Conservation (phyloP, 2,797 vertebrate genomes). For the Tenualosa thibaudeaui region DNA sequence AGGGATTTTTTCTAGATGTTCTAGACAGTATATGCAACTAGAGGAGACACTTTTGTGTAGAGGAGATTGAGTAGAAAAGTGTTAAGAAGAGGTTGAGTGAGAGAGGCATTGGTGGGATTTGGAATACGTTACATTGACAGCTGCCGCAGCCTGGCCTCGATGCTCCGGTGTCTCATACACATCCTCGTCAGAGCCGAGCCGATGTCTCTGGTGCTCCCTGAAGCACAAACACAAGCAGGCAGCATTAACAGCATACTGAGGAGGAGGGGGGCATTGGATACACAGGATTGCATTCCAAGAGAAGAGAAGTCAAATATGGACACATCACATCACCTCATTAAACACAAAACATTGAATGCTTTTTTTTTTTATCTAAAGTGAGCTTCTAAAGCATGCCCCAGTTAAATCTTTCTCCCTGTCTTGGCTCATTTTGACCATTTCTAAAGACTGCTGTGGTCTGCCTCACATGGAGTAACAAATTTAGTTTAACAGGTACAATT, state of each 20-base stretch:
- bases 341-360: not conserved
- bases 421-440: not conserved
- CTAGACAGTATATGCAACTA: too few relatives aligned
- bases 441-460: not conserved
- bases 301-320: not conserved
- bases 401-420: not conserved
- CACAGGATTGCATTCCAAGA: too few relatives aligned
- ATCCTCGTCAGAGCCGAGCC: constrained; percentile 82
- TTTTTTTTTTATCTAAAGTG: not conserved
- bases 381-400: not conserved
- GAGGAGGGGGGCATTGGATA: too few relatives aligned
- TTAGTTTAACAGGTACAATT: not conserved
- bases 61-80: too few relatives aligned
- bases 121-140: constrained; percentile 74
- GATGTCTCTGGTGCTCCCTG: constrained; percentile 83
- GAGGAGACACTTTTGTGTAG: too few relatives aligned
- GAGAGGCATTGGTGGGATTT: not conserved
- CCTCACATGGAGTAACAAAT: not conserved
- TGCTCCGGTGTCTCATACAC: constrained; percentile 84
- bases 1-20: too few relatives aligned
- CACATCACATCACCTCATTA: not conserved
- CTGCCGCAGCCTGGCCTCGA: constrained; percentile 79
- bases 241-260: not conserved
- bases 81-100: not conserved
- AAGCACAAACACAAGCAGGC: constrained; percentile 47